Evolutionary conservation across 2,797 vertebrate genomes (phyloP), one percentile per base, ranked within the genome.

Genomic region (Hemibagrus guttatus): DNA sequence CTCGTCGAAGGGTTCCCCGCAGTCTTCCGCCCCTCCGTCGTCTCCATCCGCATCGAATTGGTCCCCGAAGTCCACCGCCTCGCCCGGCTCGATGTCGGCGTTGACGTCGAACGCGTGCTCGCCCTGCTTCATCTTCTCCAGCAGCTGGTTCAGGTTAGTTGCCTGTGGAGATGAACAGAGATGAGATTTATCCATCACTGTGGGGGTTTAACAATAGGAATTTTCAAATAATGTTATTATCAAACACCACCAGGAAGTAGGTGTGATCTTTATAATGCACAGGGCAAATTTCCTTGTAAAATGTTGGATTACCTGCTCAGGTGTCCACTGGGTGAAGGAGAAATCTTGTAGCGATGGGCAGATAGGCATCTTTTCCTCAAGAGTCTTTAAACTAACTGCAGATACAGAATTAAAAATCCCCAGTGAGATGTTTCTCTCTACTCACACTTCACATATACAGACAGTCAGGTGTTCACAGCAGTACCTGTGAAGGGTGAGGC

Each of bases 291-390:
- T 42, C 39, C 35, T 13, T 21, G 2, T 23, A 12, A 71, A 11
- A 12, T 3, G 75, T 16, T 79, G 23, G 11, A 2, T 28, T 86
- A 96, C 96, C 94, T 96, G 95, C 46, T 95, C 95, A 5, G 95
- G 95, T 81, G 97, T 96, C 97, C 97, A 97, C 63, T 96, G 93
- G 0, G 95, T 97, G 87, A 98, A 97, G 87, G 94, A 97, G 93
- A 99, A 99, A 59, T 96, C 96, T 4, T 96, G 93, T 91, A 99
- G 93, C 0, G 98, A 97, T 6, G 97, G 97, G 91, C 97, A 99
- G 92, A 99, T 96, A 86, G 90, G 49, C 84, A 78, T 54, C 58
- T 91, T 94, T 76, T 96, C 96, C 83, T 98, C 95, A 23, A 91
- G 79, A 64, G 95, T 95, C 79, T 93, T 90, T 56, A 99, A 92